Conservation (phyloP, 2,888 invertebrate species). For the Pilophorus perplexus region DNA sequence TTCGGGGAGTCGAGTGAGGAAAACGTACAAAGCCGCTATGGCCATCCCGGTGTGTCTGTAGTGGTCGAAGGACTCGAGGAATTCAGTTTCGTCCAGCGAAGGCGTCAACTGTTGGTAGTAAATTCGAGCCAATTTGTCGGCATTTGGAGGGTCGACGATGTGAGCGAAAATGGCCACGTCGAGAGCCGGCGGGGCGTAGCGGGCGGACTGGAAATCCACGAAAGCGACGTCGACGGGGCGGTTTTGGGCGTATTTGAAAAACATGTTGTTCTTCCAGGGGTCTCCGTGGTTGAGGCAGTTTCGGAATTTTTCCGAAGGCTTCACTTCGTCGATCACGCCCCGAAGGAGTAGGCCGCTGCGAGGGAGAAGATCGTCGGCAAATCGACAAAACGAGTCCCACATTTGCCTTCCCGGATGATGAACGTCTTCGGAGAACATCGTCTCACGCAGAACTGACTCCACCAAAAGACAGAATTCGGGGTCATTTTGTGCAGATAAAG, state of each 20-base stretch:
- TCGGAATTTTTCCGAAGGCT: conserved; percentile 4
- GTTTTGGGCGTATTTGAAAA: conserved; percentile 35
- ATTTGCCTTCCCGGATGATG: conserved; percentile 14
- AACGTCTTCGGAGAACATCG: conserved; percentile 17
- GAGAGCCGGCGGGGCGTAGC: conserved; percentile 36
- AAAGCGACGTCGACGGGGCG: conserved; percentile 17
- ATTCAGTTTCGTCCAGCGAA: conserved; percentile 5
- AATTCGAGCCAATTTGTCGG: background rate
- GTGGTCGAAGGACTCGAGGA: conserved; percentile 15
- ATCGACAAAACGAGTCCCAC: conserved; percentile 29
- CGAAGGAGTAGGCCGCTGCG: background rate
- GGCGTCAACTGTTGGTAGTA: conserved; percentile 22
- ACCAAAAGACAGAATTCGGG: background rate
- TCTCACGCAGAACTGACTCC: conserved; percentile 3
- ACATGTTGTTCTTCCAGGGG: conserved; percentile 41
- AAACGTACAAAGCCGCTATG: conserved; percentile 39
- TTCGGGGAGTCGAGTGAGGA: conserved; percentile 33
- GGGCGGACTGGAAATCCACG: conserved; percentile 34
- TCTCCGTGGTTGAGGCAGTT: conserved; percentile 40
- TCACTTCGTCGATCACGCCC: background rate
- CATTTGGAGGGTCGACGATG: background rate
- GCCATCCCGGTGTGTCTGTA: background rate
- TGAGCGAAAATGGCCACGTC: conserved; percentile 33
- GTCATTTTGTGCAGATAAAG: background rate
- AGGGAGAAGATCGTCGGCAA: conserved; percentile 10